phyloP scores from a whole-genome alignment of 2,888 invertebrate species.

The Drosophila melanocephala region DNA sequence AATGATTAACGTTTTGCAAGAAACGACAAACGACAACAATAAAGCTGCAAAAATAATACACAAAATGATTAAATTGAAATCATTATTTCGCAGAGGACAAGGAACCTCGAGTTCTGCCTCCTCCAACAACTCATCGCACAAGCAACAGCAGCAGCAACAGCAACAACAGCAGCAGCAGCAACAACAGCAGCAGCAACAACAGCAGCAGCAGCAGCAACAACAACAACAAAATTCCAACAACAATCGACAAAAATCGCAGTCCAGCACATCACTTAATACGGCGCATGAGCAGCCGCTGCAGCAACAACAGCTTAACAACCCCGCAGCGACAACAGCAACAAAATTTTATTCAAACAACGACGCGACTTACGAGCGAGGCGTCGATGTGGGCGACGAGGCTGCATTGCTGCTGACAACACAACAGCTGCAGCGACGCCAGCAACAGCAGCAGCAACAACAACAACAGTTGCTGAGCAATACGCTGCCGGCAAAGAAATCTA shows the following conservation, averaged over 20 bases:
- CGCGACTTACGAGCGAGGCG: slow-evolving; percentile 78
- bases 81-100: slow-evolving; percentile 95
- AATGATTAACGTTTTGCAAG: slow-evolving; percentile 73
- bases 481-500: slow-evolving; percentile 81
- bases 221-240: slow-evolving; percentile 62
- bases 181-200: slow-evolving; percentile 62
- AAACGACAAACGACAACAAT: slow-evolving; percentile 18
- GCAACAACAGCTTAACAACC: slow-evolving; percentile 44
- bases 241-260: slow-evolving; percentile 82
- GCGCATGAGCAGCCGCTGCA: slow-evolving; percentile 69
- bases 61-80: slow-evolving; percentile 96
- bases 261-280: slow-evolving; percentile 81
- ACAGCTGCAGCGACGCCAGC: slow-evolving; percentile 53
- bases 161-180: background rate
- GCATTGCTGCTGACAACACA: slow-evolving; percentile 65
- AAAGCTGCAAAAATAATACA: slow-evolving; percentile 20
- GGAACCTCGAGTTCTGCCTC: slow-evolving; percentile 86
- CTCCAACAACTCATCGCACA: slow-evolving; percentile 74
- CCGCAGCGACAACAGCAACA: slow-evolving; percentile 49
- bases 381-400: slow-evolving; percentile 81
- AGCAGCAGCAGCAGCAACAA: slow-evolving; percentile 53
- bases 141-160: slow-evolving; percentile 57
- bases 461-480: slow-evolving; percentile 68
- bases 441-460: slow-evolving; percentile 49
- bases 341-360: slow-evolving; percentile 79